phyloP scores from a whole-genome alignment of 2,797 vertebrate genomes.

The Valencia hispanica region DNA sequence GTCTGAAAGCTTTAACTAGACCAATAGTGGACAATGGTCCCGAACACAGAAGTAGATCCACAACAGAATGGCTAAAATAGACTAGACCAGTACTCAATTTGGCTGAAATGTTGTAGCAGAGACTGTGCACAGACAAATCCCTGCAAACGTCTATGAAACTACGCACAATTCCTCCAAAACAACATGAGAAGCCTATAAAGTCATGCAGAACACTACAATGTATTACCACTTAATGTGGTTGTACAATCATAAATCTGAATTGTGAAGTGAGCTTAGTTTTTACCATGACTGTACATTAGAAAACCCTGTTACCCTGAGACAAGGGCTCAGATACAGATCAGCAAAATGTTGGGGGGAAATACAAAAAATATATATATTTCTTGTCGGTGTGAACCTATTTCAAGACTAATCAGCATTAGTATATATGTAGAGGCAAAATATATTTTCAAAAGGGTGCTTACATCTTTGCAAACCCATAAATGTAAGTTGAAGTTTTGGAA shows the following conservation, averaged over 20 bases:
- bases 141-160: background rate
- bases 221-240: background rate
- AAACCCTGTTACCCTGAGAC: background rate
- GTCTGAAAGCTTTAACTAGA: too few relatives aligned
- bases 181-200: background rate
- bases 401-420: background rate
- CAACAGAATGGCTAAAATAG: background rate
- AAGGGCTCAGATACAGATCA: background rate
- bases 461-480: background rate
- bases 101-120: background rate
- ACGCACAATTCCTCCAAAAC: background rate
- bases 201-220: background rate
- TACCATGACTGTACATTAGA: too few relatives aligned
- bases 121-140: background rate
- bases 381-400: background rate
- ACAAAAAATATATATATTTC: background rate
- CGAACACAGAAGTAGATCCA: background rate
- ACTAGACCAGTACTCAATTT: background rate
- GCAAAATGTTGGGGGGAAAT: background rate
- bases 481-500: background rate
- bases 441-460: background rate
- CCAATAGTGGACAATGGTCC: background rate
- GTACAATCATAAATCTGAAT: too few relatives aligned
- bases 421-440: background rate
- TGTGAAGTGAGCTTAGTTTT: too few relatives aligned